Evolutionary conservation across 2,797 vertebrate species (phyloP).

Genomic region (Decapterus maruadsi): DNA sequence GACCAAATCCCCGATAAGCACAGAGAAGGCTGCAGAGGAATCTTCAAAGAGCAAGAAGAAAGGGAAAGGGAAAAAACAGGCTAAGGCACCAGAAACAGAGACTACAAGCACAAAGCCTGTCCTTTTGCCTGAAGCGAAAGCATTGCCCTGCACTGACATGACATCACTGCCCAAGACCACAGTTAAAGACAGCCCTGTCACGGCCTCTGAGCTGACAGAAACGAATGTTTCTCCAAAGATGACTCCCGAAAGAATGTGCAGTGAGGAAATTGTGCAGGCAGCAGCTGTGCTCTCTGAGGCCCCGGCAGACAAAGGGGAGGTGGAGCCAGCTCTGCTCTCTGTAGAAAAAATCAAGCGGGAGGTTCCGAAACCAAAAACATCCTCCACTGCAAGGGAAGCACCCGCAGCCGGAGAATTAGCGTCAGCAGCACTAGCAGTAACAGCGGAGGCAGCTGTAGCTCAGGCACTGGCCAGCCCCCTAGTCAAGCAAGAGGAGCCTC

Average conservation of each 20-base stretch:
- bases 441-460: conserved; percentile 76
- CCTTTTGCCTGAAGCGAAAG: conserved; percentile 51
- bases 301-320: conserved; percentile 84
- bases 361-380: conserved; percentile 87
- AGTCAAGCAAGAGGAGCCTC: conserved; percentile 81
- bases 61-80: conserved; percentile 77
- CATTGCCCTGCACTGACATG: conserved; percentile 48
- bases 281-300: conserved; percentile 85
- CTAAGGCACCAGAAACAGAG: conserved; percentile 48
- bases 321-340: conserved; percentile 75
- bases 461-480: conserved; percentile 80
- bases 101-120: conserved; percentile 50
- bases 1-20: conserved; percentile 44
- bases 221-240: conserved; percentile 68
- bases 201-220: conserved; percentile 55
- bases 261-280: conserved; percentile 78
- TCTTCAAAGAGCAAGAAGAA: conserved; percentile 75
- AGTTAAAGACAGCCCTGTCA: conserved; percentile 48
- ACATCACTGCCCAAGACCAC: conserved; percentile 47
- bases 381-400: conserved; percentile 81
- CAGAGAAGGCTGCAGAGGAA: conserved; percentile 57
- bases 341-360: conserved; percentile 85
- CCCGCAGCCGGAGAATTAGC: conserved; percentile 77
- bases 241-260: conserved; percentile 79
- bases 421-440: conserved; percentile 80